Evolutionary conservation across 2,888 invertebrate species (phyloP).

Genomic region (Oeneis ivallda): DNA sequence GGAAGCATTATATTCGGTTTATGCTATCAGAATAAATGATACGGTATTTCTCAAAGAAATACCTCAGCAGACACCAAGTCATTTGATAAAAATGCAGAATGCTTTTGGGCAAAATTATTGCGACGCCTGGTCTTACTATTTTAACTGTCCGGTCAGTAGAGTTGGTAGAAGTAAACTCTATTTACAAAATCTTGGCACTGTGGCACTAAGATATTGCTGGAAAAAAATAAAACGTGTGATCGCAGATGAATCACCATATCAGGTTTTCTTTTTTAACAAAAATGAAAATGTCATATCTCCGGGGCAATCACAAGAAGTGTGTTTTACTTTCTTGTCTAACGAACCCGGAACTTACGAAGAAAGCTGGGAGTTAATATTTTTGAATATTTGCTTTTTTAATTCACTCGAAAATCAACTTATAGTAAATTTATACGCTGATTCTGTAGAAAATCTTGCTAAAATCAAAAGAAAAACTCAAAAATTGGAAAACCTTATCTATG

Average conservation of each 20-base stretch:
- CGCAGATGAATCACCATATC: slow-evolving; percentile 55
- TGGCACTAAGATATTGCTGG: slow-evolving; percentile 76
- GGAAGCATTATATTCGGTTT: slow-evolving; percentile 47
- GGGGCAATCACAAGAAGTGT: slow-evolving; percentile 67
- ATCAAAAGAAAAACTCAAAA: slow-evolving; percentile 48
- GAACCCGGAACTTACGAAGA: slow-evolving; percentile 66
- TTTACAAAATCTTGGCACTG: slow-evolving; percentile 78
- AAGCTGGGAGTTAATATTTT: slow-evolving; percentile 73
- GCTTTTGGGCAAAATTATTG: slow-evolving; percentile 57
- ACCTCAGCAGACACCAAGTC: slow-evolving; percentile 47
- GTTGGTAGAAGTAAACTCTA: slow-evolving; percentile 62
- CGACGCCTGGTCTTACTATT: slow-evolving; percentile 68
- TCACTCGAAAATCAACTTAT: slow-evolving; percentile 52
- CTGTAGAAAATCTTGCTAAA: slow-evolving; percentile 53
- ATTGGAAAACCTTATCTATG: slow-evolving; percentile 53
- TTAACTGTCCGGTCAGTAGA: slow-evolving; percentile 59
- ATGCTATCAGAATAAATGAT: slow-evolving; percentile 67
- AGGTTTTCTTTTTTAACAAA: slow-evolving; percentile 81
- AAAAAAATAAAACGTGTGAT: slow-evolving; percentile 59
- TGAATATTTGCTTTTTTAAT: slow-evolving; percentile 67
- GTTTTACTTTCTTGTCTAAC: slow-evolving; percentile 73
- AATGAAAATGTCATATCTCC: slow-evolving; percentile 78
- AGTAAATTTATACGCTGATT: slow-evolving; percentile 63
- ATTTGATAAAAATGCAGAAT: slow-evolving; percentile 49
- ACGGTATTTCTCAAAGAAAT: slow-evolving; percentile 58